These are phyloP conservation scores for Malacosoma neustria DNA, from an alignment of 2,888 invertebrate genomes.

Conservation along the genomic window DNA sequence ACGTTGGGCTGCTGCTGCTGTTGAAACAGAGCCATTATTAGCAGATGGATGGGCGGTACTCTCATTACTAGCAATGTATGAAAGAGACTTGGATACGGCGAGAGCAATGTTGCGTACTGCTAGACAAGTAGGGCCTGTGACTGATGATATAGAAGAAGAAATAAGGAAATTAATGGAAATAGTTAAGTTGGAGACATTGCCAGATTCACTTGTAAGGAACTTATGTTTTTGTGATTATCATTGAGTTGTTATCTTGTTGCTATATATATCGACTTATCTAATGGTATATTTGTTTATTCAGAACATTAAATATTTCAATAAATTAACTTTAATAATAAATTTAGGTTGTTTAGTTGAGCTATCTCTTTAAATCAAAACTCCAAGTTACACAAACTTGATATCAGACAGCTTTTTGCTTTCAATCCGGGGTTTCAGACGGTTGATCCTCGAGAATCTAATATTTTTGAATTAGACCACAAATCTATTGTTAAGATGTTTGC, in stretches of 20 bases:
- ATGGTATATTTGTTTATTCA: no score
- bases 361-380: no score
- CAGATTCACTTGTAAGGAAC: slow-evolving; percentile 43
- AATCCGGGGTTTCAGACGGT: no score
- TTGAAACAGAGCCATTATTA: slow-evolving; percentile 47
- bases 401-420: no score
- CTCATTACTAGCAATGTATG: slow-evolving; percentile 44
- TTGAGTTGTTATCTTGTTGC: slow-evolving; percentile 12
- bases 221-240: slow-evolving; percentile 46
- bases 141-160: slow-evolving; percentile 40
- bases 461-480: no score
- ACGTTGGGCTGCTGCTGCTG: slow-evolving; percentile 53
- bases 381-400: no score
- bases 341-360: no score
- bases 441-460: no score
- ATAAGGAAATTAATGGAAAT: slow-evolving; percentile 33
- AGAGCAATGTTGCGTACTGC: slow-evolving; percentile 50
- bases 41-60: slow-evolving; percentile 61
- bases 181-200: slow-evolving; percentile 31
- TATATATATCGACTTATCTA: no score
- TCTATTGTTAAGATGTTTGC: no score
- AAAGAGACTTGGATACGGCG: slow-evolving; percentile 39
- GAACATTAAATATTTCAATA: no score
- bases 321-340: no score
- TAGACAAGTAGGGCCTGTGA: slow-evolving; percentile 45